phyloP scores from a whole-genome alignment of 1,140 invertebrate species.

The Halesus radiatus region DNA sequence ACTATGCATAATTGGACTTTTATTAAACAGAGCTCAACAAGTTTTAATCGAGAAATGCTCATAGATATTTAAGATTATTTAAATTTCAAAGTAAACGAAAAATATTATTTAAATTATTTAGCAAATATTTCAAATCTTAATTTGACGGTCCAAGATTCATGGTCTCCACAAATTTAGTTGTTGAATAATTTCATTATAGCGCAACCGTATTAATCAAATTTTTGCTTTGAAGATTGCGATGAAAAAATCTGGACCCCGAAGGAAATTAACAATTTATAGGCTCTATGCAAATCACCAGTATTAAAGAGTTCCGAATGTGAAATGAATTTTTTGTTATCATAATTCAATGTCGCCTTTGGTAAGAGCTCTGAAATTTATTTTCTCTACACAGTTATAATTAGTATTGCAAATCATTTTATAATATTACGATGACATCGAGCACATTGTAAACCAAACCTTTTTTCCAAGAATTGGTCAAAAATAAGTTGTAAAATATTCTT shows the following conservation, averaged over 20 bases:
- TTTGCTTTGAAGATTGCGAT: constrained; percentile 15
- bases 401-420: too few species aligned
- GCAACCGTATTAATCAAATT: neutral
- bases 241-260: neutral
- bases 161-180: neutral
- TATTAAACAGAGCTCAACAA: too few species aligned
- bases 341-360: neutral
- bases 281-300: constrained; percentile 13
- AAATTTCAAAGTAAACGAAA: too few species aligned
- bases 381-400: neutral
- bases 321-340: neutral
- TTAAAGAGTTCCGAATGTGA: neutral
- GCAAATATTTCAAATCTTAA: neutral
- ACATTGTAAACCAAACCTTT: too few species aligned
- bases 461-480: too few species aligned
- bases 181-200: constrained; percentile 21
- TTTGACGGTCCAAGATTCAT: constrained; percentile 4
- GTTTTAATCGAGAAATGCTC: too few species aligned
- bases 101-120: too few species aligned
- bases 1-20: too few species aligned
- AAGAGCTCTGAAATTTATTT: constrained; percentile 4
- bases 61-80: too few species aligned
- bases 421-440: too few species aligned
- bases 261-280: constrained; percentile 11
- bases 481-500: too few species aligned